These are phyloP conservation scores for Pangasianodon hypophthalmus DNA, from an alignment of 2,113 vertebrate species.

Conservation along the genomic window DNA sequence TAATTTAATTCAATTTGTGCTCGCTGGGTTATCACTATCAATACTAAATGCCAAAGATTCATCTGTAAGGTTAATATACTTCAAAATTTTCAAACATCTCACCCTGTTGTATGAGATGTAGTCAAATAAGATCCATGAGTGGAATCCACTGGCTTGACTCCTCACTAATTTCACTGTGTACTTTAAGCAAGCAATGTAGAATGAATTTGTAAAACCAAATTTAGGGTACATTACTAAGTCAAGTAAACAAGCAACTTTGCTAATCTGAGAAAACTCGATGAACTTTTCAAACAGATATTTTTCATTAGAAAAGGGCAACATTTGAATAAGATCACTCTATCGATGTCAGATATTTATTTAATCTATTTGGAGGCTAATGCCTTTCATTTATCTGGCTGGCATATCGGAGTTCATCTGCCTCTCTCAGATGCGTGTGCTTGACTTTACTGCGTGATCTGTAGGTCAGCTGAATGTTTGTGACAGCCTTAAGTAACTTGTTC, in stretches of 20 bases:
- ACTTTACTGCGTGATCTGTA: background rate
- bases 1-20: background rate
- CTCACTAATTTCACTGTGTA: background rate
- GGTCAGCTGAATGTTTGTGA: background rate
- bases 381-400: background rate
- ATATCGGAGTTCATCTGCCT: background rate
- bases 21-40: background rate
- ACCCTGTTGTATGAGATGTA: background rate
- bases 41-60: background rate
- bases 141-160: background rate
- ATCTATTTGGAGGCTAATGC: background rate
- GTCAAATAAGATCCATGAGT: background rate
- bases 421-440: background rate
- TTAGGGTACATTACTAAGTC: background rate
- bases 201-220: background rate
- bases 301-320: background rate
- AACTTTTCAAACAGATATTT: background rate
- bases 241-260: background rate
- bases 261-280: background rate
- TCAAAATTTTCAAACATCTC: background rate
- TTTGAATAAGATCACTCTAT: background rate
- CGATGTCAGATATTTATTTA: background rate
- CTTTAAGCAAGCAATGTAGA: background rate
- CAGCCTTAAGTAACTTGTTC: background rate
- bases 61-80: background rate